Evolutionary conservation across 1,140 invertebrate species (phyloP), one percentile per base, ranked within the genome.

Genomic region (Tetragonula clypearis): DNA sequence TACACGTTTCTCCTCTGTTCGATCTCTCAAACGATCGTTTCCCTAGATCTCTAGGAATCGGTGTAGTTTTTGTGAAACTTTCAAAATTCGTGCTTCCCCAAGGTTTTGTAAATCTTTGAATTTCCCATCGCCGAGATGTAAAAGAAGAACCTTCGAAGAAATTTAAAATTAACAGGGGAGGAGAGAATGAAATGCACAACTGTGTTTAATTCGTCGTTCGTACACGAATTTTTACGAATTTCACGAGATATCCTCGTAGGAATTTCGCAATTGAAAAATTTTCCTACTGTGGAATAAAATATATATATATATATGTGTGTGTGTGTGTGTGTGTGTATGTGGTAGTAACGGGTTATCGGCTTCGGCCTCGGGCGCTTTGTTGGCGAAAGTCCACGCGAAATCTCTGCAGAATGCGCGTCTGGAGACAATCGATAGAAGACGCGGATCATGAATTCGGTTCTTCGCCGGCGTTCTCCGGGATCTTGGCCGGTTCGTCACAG

Each of bases 401-500:
- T 82, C 80, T 65, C 81, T 41, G 60, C 62, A 58, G 74, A 58
- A 15, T 75, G 58, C 56, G 19, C 12, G 26, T 30, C 17, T 49
- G 26, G 56, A 21, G 81, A 55, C 21, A 58, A 83, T 83, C 81
- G 81, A 83, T 78, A 65, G 53, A 78, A 83, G 55, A 78, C 53
- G 53, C 4, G 60, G 49, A 76, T 76, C 53, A 41, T 68, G 65
- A 58, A 66, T 58, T 30, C 62, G 81, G 56, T 58, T 83, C 30
- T 19, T 30, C 1, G 30, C 30, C 30, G 30, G 30, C 30, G 6
- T 30, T 21, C 17, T n/a, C 53, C n/a, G 12, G 9, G 62, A 49
- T 62, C 4, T 21, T 68, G 21, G 17, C 6, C 66, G 58, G 85
- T 84, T 77, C 49, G 69, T 76, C 75, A 49, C 41, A 69, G 21